Conservation (phyloP, 2,113 vertebrate species). For the Stercorarius parasiticus region DNA sequence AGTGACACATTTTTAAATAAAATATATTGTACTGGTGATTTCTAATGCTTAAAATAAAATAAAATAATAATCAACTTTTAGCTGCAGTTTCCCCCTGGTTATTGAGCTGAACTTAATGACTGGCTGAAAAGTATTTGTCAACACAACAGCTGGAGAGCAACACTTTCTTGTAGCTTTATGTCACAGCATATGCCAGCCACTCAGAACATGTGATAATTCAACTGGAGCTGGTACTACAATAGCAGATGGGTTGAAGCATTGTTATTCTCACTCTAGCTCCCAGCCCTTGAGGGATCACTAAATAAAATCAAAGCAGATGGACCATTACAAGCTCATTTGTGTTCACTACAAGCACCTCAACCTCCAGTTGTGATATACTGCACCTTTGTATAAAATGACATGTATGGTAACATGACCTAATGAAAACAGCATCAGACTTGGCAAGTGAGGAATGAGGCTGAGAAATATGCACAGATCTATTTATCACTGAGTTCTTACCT, state of each 20-base stretch:
- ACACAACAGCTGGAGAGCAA: constrained; percentile 94
- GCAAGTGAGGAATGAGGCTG: constrained; percentile 66
- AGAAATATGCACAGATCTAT: constrained; percentile 41
- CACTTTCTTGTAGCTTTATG: constrained; percentile 95
- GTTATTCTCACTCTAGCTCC: constrained; percentile 91
- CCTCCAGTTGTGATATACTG: constrained; percentile 76
- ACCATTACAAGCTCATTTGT: constrained; percentile 88
- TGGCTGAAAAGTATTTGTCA: constrained; percentile 94
- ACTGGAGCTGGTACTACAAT: constrained; percentile 83
- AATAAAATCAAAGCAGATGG: constrained; percentile 97
- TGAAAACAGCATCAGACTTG: constrained; percentile 62
- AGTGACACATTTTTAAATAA: constrained; percentile 44
- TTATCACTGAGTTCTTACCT: constrained; percentile 56
- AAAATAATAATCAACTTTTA: constrained; percentile 65
- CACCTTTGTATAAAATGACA: constrained; percentile 69
- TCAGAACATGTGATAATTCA: constrained; percentile 94
- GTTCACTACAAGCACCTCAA: constrained; percentile 84
- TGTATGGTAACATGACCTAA: constrained; percentile 66
- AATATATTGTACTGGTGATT: constrained; percentile 32
- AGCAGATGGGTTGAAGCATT: constrained; percentile 95
- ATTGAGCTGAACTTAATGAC: constrained; percentile 88
- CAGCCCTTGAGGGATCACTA: constrained; percentile 88
- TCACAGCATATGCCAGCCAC: constrained; percentile 94
- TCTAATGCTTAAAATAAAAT: constrained; percentile 64
- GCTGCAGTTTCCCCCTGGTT: constrained; percentile 72